phyloP scores from a whole-genome alignment of 1,140 invertebrate genomes.

The Nautilus pompilius region DNA sequence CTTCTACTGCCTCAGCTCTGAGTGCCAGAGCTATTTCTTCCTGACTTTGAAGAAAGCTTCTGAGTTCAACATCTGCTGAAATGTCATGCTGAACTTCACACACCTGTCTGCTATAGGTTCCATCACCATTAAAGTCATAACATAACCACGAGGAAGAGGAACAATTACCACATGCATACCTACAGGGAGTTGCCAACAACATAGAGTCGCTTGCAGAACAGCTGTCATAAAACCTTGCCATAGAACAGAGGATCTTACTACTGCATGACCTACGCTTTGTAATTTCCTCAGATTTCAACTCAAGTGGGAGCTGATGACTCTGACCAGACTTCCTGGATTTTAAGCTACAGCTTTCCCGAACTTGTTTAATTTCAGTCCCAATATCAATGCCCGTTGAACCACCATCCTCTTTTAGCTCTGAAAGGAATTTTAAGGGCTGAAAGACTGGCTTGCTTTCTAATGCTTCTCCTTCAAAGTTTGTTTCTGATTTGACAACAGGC shows the following conservation, averaged over 20 bases:
- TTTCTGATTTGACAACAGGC: no score
- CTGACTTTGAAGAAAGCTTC: no score
- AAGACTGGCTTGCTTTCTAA: no score
- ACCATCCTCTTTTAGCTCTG: background rate
- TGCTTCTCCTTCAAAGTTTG: no score
- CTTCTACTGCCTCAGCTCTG: no score
- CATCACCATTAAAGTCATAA: no score
- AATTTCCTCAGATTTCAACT: background rate
- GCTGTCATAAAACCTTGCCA: background rate
- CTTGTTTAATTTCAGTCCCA: background rate
- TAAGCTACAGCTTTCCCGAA: background rate
- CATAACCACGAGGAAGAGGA: background rate
- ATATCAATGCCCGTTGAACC: background rate
- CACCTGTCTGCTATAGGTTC: no score
- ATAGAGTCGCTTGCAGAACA: background rate
- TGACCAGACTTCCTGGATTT: background rate
- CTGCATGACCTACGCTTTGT: background rate
- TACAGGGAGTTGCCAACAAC: background rate
- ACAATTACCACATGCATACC: background rate
- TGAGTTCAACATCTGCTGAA: no score
- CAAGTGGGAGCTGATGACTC: background rate
- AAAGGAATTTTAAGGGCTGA: background rate
- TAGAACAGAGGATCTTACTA: background rate
- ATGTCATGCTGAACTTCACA: no score
- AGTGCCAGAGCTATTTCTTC: no score